Evolutionary conservation across 1,140 invertebrate genomes (phyloP).

Genomic region (Drepana arcuata): DNA sequence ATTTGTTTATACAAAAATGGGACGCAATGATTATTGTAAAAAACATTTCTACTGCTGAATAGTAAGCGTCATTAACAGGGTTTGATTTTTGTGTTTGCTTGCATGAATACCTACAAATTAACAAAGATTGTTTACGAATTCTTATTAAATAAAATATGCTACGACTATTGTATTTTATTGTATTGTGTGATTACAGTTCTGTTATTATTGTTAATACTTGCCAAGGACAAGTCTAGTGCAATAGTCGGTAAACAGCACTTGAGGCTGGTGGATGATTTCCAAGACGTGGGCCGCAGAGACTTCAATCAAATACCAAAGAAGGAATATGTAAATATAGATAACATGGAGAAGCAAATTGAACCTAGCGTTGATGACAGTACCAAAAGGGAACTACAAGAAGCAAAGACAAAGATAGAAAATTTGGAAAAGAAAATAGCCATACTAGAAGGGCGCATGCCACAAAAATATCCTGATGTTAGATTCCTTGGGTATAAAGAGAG

Average conservation of each 20-base stretch:
- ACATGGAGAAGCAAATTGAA: constrained; percentile 27
- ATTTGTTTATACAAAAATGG: too few relatives aligned
- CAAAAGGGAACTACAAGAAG: constrained; percentile 73
- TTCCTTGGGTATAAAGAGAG: constrained; percentile 92
- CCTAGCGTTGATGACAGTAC: constrained; percentile 37
- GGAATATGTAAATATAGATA: constrained; percentile 20
- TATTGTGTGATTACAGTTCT: constrained; percentile 59
- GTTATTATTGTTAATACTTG: constrained; percentile 45
- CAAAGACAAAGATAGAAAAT: constrained; percentile 75
- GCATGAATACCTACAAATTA: too few relatives aligned
- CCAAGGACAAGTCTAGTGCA: constrained; percentile 30
- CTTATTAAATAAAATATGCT: too few relatives aligned
- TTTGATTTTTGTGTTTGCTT: too few relatives aligned
- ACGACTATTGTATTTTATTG: too few relatives aligned
- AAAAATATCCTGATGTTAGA: constrained; percentile 91
- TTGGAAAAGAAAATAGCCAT: constrained; percentile 81
- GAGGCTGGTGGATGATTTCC: constrained; percentile 32
- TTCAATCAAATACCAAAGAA: constrained; percentile 41
- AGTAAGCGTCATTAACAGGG: too few relatives aligned
- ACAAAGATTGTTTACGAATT: too few relatives aligned
- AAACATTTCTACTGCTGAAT: too few relatives aligned
- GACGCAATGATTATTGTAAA: too few relatives aligned
- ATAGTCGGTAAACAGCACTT: constrained; percentile 21
- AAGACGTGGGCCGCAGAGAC: constrained; percentile 29
- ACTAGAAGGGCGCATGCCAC: constrained; percentile 81